A percentile compares a stretch with the other conserved stretches of the same genome.
Evolutionary conservation across 2,113 vertebrate species (phyloP).

Genomic region (Petaurus breviceps): DNA sequence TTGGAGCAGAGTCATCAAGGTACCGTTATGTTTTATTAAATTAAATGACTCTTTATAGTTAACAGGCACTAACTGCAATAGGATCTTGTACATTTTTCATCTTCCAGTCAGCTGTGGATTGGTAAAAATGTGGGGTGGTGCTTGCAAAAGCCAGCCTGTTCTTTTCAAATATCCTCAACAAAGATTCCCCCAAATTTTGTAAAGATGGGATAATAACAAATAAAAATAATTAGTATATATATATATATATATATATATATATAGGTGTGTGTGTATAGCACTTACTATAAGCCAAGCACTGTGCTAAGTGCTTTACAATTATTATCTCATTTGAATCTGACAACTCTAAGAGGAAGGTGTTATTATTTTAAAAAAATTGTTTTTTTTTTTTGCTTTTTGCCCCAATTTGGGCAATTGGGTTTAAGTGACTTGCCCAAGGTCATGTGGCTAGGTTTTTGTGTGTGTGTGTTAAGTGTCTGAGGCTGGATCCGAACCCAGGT

Average conservation of each 20-base stretch:
- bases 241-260: too few species aligned
- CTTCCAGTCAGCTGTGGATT: not conserved
- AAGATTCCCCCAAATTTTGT: not conserved
- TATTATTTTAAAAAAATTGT: too few species aligned
- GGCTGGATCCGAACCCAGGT: too few species aligned
- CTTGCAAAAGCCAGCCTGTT: not conserved
- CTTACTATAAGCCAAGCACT: not conserved
- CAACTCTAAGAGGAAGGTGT: not conserved
- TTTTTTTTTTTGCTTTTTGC: too few species aligned
- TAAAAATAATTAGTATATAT: not conserved
- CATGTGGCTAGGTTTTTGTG: too few species aligned
- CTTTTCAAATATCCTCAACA: not conserved
- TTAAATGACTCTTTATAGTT: not conserved
- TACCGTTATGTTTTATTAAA: not conserved
- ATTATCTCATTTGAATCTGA: not conserved
- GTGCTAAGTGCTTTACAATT: not conserved
- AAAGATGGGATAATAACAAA: not conserved
- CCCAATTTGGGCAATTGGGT: too few species aligned
- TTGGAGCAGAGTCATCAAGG: not conserved
- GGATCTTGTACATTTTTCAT: not conserved
- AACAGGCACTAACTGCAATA: not conserved
- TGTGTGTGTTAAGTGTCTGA: too few species aligned
- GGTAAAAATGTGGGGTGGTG: not conserved
- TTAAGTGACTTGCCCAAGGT: too few species aligned
- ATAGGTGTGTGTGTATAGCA: too few species aligned